phyloP scores from a whole-genome alignment of 2,888 invertebrate genomes.

The Rhyacophila evoluta region DNA sequence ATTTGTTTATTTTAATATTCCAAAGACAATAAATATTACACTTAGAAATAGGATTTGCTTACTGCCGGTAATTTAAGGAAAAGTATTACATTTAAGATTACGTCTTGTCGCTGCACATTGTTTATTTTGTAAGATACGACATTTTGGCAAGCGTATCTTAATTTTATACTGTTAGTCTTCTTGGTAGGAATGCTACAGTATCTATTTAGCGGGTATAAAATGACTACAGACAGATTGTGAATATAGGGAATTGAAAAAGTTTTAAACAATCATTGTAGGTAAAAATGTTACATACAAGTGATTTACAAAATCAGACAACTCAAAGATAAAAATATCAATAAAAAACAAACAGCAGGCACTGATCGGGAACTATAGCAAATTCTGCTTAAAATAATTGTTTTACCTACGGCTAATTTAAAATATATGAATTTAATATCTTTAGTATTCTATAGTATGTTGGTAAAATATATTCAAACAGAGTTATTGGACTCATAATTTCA shows the following conservation, averaged over 20 bases:
- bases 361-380: constrained; percentile 47
- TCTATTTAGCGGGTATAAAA: constrained; percentile 10
- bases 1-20: constrained; percentile 16
- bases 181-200: constrained; percentile 14
- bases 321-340: neutral
- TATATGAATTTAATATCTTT: constrained; percentile 22
- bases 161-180: neutral
- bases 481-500: neutral
- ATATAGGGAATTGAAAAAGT: neutral
- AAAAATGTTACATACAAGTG: neutral
- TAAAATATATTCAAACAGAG: neutral
- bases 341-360: constrained; percentile 53
- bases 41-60: neutral
- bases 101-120: neutral
- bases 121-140: neutral
- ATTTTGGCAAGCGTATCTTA: neutral
- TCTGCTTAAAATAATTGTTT: constrained; percentile 30
- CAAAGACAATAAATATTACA: neutral
- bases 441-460: constrained; percentile 8
- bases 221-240: neutral
- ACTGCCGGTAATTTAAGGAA: neutral
- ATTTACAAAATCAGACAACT: neutral
- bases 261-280: neutral
- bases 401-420: constrained; percentile 16
- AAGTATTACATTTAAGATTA: neutral